Evolutionary conservation across 2,113 vertebrate genomes (phyloP).

Genomic region (Neogale vison): DNA sequence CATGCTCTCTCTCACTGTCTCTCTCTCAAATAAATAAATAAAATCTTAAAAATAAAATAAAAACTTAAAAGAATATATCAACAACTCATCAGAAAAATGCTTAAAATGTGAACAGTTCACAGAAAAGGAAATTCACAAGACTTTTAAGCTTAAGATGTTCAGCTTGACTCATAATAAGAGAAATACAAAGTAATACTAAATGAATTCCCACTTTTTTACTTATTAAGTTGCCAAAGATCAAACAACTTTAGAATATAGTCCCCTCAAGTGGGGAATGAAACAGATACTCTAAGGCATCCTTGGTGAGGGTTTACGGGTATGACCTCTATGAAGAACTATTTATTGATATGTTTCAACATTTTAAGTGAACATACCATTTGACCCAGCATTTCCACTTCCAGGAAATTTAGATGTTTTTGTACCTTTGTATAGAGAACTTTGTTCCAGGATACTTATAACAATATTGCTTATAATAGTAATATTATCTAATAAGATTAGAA

Average conservation of each 20-base stretch:
- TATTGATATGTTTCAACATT: background rate
- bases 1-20: no score
- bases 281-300: background rate
- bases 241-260: no score
- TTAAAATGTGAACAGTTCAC: background rate
- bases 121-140: background rate
- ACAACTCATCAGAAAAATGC: background rate
- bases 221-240: background rate
- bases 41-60: no score
- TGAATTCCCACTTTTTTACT: background rate
- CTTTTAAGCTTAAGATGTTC: background rate
- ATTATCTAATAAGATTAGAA: background rate
- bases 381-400: background rate
- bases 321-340: background rate
- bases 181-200: background rate
- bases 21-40: no score
- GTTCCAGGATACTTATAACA: background rate
- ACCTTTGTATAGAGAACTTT: background rate
- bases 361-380: background rate
- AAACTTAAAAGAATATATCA: background rate
- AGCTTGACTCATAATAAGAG: background rate
- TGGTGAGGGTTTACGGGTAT: background rate
- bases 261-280: background rate
- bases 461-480: background rate
- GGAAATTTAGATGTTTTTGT: background rate